Conservation (phyloP, 2,888 invertebrate species). For the Ligdia adustata region DNA sequence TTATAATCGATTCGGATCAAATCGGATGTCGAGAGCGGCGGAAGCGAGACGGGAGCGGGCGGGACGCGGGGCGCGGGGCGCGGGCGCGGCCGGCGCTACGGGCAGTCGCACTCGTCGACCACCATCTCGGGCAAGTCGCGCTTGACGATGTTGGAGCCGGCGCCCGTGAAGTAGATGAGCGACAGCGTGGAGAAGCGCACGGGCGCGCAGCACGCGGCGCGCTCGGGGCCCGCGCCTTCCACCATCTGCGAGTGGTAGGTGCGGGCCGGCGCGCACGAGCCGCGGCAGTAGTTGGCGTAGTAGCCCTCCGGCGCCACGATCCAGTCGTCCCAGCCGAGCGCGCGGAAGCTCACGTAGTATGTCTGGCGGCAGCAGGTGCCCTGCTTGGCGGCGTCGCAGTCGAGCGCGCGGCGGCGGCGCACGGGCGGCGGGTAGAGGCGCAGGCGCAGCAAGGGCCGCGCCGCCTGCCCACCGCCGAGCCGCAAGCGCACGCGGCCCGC, state of each 20-base stretch:
- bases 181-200: conserved; percentile 96
- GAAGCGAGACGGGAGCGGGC: conserved; percentile 67
- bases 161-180: conserved; percentile 93
- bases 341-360: conserved; percentile 95
- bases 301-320: conserved; percentile 95
- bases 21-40: conserved; percentile 77
- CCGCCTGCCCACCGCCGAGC: conserved; percentile 83
- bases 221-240: conserved; percentile 94
- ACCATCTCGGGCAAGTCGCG: conserved; percentile 98
- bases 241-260: conserved; percentile 96
- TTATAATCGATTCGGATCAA: conserved; percentile 81
- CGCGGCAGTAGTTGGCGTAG: conserved; percentile 96
- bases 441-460: conserved; percentile 93
- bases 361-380: conserved; percentile 92
- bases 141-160: conserved; percentile 95
- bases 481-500: conserved; percentile 89
- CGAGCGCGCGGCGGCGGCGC: conserved; percentile 92
- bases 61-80: conserved; percentile 50
- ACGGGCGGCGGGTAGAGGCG: conserved; percentile 88
- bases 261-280: conserved; percentile 93
- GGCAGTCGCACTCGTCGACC: conserved; percentile 97
- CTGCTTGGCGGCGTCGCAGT: conserved; percentile 87
- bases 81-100: conserved; percentile 80
- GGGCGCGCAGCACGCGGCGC: conserved; percentile 96
- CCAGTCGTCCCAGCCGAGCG: conserved; percentile 97